Conservation (phyloP, 1,140 invertebrate genomes). For the Lysiphlebus fabarum region DNA sequence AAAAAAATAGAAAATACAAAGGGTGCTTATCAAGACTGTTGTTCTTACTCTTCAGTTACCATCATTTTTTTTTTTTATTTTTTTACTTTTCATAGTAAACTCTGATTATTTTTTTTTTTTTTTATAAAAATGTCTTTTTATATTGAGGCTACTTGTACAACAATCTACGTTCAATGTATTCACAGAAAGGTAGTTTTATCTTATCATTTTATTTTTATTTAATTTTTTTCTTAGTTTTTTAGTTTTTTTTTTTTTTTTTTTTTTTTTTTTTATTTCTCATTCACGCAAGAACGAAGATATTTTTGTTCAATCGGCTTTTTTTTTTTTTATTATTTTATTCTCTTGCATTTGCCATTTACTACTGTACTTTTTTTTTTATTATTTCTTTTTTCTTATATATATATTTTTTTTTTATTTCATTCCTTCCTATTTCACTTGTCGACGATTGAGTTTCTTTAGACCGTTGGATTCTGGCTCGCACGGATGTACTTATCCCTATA, state of each 20-base stretch:
- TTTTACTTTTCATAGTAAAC: constrained; percentile 10
- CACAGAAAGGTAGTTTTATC: background rate
- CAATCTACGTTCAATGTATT: constrained; percentile 1
- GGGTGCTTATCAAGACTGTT: constrained; percentile 29
- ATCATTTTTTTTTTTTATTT: constrained; percentile 24
- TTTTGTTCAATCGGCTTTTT: background rate
- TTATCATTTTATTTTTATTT: background rate
- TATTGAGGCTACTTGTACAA: background rate
- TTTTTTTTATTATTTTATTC: background rate
- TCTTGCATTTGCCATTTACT: background rate
- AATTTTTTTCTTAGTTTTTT: too few species aligned
- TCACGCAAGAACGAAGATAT: constrained; percentile 1
- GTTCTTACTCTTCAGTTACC: constrained; percentile 21
- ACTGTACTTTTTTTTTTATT: constrained; percentile 9
- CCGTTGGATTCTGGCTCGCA: constrained; percentile 1
- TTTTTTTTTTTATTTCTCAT: background rate
- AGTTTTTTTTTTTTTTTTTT: too few species aligned
- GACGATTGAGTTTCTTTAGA: constrained; percentile 27
- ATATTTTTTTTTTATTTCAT: constrained; percentile 15
- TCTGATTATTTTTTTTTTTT: constrained; percentile 2
- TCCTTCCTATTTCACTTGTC: constrained; percentile 23
- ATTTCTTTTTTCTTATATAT: constrained; percentile 8
- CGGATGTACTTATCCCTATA: constrained; percentile 10
- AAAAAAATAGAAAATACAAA: too few species aligned
- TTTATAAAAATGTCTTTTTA: background rate